Percentiles rank a stretch among this genome's conserved stretches.
Conservation (phyloP, 2,797 vertebrate species). For the Gallinago stenura region DNA sequence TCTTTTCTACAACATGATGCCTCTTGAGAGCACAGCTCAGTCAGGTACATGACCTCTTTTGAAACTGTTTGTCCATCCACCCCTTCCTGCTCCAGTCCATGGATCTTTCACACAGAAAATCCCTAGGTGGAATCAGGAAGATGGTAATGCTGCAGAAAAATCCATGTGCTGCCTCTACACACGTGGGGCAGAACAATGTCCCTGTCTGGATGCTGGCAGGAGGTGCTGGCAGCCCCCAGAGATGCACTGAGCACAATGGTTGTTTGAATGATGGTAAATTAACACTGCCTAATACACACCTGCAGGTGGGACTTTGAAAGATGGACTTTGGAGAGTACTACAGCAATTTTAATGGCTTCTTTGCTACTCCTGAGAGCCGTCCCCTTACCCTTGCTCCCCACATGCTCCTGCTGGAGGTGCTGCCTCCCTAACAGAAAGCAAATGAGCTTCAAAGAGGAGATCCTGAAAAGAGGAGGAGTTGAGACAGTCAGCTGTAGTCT, state of each 20-base stretch:
- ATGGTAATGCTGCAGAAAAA: neutral
- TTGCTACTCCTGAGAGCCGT: neutral
- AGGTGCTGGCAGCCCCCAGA: neutral
- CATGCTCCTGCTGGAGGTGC: neutral
- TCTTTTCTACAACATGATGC: accelerated
- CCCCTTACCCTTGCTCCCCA: neutral
- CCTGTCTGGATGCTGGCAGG: neutral
- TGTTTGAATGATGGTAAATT: neutral
- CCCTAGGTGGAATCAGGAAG: neutral
- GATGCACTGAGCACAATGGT: neutral
- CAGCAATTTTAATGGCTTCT: neutral
- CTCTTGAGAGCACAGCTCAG: neutral
- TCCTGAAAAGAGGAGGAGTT: neutral
- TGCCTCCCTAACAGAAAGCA: neutral
- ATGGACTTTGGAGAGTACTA: neutral
- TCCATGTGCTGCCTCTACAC: neutral
- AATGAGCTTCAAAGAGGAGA: neutral
- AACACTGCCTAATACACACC: neutral
- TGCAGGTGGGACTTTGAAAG: neutral
- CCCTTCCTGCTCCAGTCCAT: neutral
- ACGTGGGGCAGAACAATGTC: neutral
- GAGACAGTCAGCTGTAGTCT: neutral
- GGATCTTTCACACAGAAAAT: neutral
- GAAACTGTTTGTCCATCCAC: neutral
- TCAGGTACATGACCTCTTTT: neutral